Base-by-base conservation (phyloP, 2,888 invertebrate genomes). In the Carpatolechia fugitivella region DNA sequence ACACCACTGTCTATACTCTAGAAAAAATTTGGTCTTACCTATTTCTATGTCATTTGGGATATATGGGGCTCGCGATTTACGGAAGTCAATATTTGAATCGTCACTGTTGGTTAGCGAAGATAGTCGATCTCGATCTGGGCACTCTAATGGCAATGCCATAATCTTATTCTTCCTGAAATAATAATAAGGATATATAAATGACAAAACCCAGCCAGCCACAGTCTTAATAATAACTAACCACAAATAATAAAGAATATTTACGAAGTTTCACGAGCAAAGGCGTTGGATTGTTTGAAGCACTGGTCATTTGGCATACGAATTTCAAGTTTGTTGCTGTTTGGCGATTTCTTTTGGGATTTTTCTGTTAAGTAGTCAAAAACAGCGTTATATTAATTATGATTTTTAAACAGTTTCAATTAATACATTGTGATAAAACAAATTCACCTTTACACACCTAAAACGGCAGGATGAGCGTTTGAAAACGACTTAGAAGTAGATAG, bases 391-490 rank as follows among this genome's bases (percentile, higher is more conserved):
- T 24, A 24, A 4, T 24, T 24, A 24, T 6, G 6, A 24, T 24
- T 24, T 24, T 24, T 24, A 24, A 24, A 5, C 3, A 38, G 6
- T 4, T 4, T 38, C 16, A 13, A 38, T 16, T 38, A 7, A 44
- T 29, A 4, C 14, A 46, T 33, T 52, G 1, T 55, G 49, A 58
- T 44, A 63, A 70, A 64, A 60, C 63, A 63, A 78, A 83, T 83
- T 84, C 83, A 84, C 85, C 85, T 85, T 84, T 85, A 87, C 87
- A 81, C 81, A 88, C 88, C 88, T 87, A 78, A 66, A 64, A 76
- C 67, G 59, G 73, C 62, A 41, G 75, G 58, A 58, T 33, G 69
- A 41, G 13, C 65, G 59, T 48, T 76, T 36, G 64, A 62, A 35
- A 70, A 58, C 29, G n/a, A 13, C 29, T 38, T 51, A 5, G 59